These are phyloP conservation scores for Beaufortia kweichowensis DNA, from an alignment of 2,113 vertebrate genomes.

Conservation along the genomic window DNA sequence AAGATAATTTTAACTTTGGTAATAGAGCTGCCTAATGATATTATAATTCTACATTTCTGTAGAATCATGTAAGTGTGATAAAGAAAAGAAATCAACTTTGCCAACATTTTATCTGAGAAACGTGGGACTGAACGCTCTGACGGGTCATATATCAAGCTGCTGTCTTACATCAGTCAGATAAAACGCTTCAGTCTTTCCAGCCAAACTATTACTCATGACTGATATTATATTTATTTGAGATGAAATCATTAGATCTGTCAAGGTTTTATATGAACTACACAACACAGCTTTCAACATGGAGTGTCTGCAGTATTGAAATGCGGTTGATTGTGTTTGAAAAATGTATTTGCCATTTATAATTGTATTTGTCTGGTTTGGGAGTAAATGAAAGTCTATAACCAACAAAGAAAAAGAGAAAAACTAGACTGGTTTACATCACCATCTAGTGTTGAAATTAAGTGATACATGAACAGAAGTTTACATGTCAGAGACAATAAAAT, in stretches of 20 bases:
- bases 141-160: not conserved
- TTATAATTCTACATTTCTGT: too few species aligned
- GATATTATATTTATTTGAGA: not conserved
- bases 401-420: not conserved
- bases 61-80: not conserved
- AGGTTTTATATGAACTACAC: not conserved
- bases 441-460: not conserved
- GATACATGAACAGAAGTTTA: not conserved
- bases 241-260: not conserved
- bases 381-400: not conserved
- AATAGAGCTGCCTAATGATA: too few species aligned
- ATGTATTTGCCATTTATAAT: not conserved
- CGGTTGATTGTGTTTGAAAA: not conserved
- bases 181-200: not conserved
- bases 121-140: not conserved
- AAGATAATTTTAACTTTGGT: too few species aligned
- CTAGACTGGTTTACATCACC: not conserved
- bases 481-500: too few species aligned
- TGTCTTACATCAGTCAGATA: constrained; percentile 29
- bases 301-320: not conserved
- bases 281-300: not conserved
- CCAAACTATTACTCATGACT: not conserved
- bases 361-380: not conserved
- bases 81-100: not conserved
- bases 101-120: not conserved